phyloP scores from a whole-genome alignment of 2,113 vertebrate species.

The Trinectes maculatus region DNA sequence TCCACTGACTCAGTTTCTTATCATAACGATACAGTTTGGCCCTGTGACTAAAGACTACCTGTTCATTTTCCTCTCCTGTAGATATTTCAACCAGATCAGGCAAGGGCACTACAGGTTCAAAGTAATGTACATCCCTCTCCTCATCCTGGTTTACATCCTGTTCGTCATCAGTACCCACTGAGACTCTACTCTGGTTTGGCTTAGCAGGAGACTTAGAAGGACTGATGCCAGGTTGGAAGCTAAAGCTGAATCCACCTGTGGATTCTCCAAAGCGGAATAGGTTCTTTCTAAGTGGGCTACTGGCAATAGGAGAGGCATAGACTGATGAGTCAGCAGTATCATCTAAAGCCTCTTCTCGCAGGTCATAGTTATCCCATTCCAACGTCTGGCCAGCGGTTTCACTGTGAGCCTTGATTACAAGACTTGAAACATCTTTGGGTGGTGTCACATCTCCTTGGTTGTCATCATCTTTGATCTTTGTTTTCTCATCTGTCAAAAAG shows the following conservation, averaged over 20 bases:
- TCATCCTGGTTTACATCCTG: slow-evolving; percentile 92
- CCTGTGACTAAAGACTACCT: slow-evolving; percentile 93
- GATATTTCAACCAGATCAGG: slow-evolving; percentile 93
- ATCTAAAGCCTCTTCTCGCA: slow-evolving; percentile 88
- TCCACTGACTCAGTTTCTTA: slow-evolving; percentile 92
- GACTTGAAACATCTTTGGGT: slow-evolving; percentile 66
- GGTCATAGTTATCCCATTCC: slow-evolving; percentile 95
- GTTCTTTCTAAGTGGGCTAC: slow-evolving; percentile 89
- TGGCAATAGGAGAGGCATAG: slow-evolving; percentile 86
- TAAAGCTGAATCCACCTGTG: slow-evolving; percentile 93
- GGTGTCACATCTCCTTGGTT: slow-evolving; percentile 48
- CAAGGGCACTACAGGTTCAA: slow-evolving; percentile 95
- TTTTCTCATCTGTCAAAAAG: slow-evolving; percentile 90
- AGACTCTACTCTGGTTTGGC: slow-evolving; percentile 90
- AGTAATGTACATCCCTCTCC: slow-evolving; percentile 93
- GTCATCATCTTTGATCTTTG: slow-evolving; percentile 86
- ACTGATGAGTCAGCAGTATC: slow-evolving; percentile 87
- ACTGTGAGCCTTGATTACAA: slow-evolving; percentile 78
- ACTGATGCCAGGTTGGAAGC: slow-evolving; percentile 94
- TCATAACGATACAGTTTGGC: slow-evolving; percentile 97
- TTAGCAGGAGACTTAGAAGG: slow-evolving; percentile 94
- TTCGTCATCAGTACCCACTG: slow-evolving; percentile 92
- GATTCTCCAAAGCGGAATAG: slow-evolving; percentile 96
- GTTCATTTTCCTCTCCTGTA: slow-evolving; percentile 96
- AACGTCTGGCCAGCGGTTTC: slow-evolving; percentile 88